These are phyloP conservation scores for Caerostris darwini DNA, from an alignment of 1,140 invertebrate species.

Conservation along the genomic window DNA sequence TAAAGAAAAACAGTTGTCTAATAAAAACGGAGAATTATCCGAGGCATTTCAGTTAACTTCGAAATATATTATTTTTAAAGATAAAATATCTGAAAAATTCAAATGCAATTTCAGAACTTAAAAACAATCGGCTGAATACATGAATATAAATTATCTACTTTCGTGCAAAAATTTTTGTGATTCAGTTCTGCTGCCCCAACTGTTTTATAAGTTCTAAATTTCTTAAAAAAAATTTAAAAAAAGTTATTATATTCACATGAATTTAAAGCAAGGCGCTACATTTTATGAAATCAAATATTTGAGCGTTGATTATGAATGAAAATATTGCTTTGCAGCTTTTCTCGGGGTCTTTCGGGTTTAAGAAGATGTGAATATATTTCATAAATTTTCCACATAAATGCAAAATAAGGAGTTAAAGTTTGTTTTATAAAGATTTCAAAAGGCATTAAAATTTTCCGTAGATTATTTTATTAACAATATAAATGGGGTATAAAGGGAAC, in stretches of 20 bases:
- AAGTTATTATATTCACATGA: background rate
- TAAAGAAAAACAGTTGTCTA: too few species aligned
- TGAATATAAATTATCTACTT: background rate
- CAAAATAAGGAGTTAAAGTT: background rate
- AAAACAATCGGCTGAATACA: background rate
- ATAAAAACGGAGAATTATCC: too few species aligned
- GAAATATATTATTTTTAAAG: background rate
- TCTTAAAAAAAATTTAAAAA: background rate
- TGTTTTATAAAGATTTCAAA: too few species aligned
- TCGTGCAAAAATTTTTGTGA: background rate
- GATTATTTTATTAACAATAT: too few species aligned
- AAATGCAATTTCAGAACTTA: background rate
- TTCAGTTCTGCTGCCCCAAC: background rate
- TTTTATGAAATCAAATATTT: background rate
- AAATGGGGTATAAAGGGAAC: too few species aligned
- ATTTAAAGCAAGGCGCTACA: background rate
- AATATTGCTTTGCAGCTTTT: background rate
- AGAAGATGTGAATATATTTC: background rate
- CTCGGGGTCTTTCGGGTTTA: background rate
- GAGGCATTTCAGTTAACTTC: too few species aligned
- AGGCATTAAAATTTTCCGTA: background rate
- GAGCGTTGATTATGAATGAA: background rate
- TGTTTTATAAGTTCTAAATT: background rate
- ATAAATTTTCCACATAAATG: background rate
- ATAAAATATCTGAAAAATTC: background rate